These are phyloP conservation scores for Gavia stellata DNA, from an alignment of 2,113 vertebrate species.

Conservation along the genomic window DNA sequence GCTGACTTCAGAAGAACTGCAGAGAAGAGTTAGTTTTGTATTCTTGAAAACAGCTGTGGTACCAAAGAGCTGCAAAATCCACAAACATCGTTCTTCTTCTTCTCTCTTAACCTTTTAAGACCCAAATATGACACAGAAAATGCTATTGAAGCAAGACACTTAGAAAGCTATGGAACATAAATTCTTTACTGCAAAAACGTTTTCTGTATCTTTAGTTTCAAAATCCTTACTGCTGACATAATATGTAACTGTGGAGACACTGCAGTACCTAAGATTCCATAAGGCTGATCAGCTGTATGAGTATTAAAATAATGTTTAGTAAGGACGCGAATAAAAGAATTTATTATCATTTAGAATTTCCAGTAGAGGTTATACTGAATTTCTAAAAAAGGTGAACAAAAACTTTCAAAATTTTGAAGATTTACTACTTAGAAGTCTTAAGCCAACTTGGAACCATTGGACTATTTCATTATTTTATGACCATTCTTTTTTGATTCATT, in stretches of 20 bases:
- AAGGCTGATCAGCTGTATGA: background rate
- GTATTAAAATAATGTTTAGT: background rate
- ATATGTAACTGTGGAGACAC: background rate
- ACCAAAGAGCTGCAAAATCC: background rate
- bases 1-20: background rate
- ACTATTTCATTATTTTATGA: background rate
- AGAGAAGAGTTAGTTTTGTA: background rate
- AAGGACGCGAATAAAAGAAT: background rate
- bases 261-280: background rate
- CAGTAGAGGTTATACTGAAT: fast-evolving
- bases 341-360: background rate
- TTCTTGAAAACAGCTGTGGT: background rate
- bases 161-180: background rate
- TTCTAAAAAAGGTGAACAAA: background rate
- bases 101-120: background rate
- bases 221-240: background rate
- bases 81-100: background rate
- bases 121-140: background rate
- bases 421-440: background rate
- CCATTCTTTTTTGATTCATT: background rate
- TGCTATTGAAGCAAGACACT: background rate
- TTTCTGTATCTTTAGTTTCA: background rate
- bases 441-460: background rate
- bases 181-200: background rate
- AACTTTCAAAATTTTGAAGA: background rate